A percentile compares a stretch with the other conserved stretches of the same genome.
phyloP scores from a whole-genome alignment of 2,797 vertebrate species.

The Ctenopoma multispine region DNA sequence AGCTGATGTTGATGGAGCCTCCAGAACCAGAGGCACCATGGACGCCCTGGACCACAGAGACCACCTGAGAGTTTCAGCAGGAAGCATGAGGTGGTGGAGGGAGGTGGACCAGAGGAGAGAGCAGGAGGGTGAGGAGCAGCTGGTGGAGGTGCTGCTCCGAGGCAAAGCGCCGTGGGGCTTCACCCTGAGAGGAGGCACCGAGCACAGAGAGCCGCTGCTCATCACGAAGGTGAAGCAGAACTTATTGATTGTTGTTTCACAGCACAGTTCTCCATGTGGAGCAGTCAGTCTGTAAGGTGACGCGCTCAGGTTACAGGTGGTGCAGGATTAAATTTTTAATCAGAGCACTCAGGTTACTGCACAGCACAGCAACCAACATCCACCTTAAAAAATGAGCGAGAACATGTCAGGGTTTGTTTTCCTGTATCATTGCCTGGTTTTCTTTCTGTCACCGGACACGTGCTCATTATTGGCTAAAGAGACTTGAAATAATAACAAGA shows the following conservation, averaged over 20 bases:
- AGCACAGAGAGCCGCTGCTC: constrained; percentile 90
- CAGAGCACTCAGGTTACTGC: constrained; percentile 58
- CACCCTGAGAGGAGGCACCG: constrained; percentile 90
- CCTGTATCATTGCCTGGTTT: no score
- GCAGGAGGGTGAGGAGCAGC: constrained; percentile 26
- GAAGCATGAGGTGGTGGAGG: constrained; percentile 53
- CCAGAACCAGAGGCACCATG: constrained; percentile 32
- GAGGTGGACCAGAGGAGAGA: constrained; percentile 16
- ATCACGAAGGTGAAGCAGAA: constrained; percentile 87
- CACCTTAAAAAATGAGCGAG: not conserved
- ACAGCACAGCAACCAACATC: not conserved
- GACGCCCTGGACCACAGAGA: constrained; percentile 44
- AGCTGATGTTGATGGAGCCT: constrained; percentile 29
- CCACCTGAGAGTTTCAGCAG: constrained; percentile 35
- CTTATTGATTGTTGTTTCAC: no score
- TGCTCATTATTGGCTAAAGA: no score
- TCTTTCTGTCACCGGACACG: no score
- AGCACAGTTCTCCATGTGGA: no score
- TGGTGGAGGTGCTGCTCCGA: constrained; percentile 71
- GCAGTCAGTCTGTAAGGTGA: not conserved
- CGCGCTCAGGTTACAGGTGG: constrained; percentile 56
- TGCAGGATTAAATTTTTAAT: constrained; percentile 73
- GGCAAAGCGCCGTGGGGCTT: constrained; percentile 94
- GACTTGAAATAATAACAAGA: no score
- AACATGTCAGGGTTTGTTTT: no score